Evolutionary conservation across 2,888 invertebrate genomes (phyloP), one percentile per base, ranked within the genome.

Genomic region (Hesperia comma): DNA sequence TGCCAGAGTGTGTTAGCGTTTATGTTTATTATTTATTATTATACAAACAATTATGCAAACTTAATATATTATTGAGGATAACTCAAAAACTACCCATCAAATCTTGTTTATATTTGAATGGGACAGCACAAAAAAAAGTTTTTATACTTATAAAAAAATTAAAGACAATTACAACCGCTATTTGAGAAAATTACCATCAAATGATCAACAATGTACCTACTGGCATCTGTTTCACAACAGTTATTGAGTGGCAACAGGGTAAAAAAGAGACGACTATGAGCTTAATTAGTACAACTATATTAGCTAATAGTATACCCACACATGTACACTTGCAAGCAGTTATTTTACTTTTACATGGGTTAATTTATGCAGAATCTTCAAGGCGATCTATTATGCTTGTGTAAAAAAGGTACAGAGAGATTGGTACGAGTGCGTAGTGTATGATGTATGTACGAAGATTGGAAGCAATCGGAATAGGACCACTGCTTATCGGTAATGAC

Each of bases 351-450:
- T 63, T 63, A 57, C 63, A 53, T 19, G 26, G 26, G 41, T 37
- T 58, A 57, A 64, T 64, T 43, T 63, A 46, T 56, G 46, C 63
- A 49, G 33, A 46, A 37, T 49, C 37, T 56, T 64, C 57, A 64
- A 64, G 63, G 51, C 51, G 49, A 58, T 64, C 51, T 64, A 58
- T 55, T 58, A 14, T 51, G 8, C 12, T 12, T 51, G 12, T 12
- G 10, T 37, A 12, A 21, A 21, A 21, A 51, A 51, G 19, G 21
- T 51, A 17, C 43, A 15, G 7, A 15, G 43, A 46, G 21, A 51
- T 51, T 51, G 51, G 21, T 14, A 51, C 51, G n/a, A n/a, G n/a
- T n/a, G n/a, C n/a, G n/a, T n/a, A n/a, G n/a, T n/a, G n/a, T n/a
- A n/a, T n/a, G n/a, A n/a, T n/a, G n/a, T n/a, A n/a, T n/a, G 10